Percentiles rank a stretch among this genome's conserved stretches.
Evolutionary conservation across 2,888 invertebrate species (phyloP).

Genomic region (Chalcis sispes): DNA sequence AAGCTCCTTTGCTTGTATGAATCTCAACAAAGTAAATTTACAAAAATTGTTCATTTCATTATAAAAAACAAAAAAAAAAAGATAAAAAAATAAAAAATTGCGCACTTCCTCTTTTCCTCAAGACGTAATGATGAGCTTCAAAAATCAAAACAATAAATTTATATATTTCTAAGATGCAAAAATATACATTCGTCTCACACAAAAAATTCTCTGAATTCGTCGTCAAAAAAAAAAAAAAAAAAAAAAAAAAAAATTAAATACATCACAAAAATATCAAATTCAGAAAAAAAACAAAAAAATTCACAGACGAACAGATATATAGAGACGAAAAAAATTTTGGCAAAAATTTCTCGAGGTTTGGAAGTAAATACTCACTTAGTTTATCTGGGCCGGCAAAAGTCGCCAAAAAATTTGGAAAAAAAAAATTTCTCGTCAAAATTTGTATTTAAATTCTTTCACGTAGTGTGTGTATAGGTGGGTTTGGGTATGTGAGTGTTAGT

Average conservation of each 20-base stretch:
- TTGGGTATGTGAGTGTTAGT: too few species aligned
- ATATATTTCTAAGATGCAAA: slow-evolving; percentile 45
- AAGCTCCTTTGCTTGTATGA: neutral
- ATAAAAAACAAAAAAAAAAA: neutral
- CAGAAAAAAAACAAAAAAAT: slow-evolving; percentile 40
- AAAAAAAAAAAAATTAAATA: too few species aligned
- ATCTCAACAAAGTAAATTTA: neutral
- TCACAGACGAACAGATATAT: slow-evolving; percentile 59
- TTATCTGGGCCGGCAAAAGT: slow-evolving; percentile 75
- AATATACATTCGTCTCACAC: slow-evolving; percentile 34
- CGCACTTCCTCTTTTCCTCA: neutral
- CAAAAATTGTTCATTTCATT: neutral
- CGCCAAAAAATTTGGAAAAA: slow-evolving; percentile 73
- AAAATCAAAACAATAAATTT: slow-evolving; percentile 35
- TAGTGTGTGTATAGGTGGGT: slow-evolving; percentile 59
- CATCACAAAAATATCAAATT: slow-evolving; percentile 22
- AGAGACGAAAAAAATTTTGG: slow-evolving; percentile 63
- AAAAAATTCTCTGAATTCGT: neutral
- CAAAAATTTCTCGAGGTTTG: slow-evolving; percentile 69
- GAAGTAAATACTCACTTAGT: slow-evolving; percentile 73
- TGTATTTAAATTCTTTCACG: slow-evolving; percentile 72
- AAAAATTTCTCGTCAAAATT: slow-evolving; percentile 72
- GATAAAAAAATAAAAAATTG: neutral
- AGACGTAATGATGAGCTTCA: slow-evolving; percentile 10
- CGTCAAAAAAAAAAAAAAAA: slow-evolving; percentile 46